Evolutionary conservation across 2,797 vertebrate genomes (phyloP), one percentile per base, ranked within the genome.

Genomic region (Mycteria americana): DNA sequence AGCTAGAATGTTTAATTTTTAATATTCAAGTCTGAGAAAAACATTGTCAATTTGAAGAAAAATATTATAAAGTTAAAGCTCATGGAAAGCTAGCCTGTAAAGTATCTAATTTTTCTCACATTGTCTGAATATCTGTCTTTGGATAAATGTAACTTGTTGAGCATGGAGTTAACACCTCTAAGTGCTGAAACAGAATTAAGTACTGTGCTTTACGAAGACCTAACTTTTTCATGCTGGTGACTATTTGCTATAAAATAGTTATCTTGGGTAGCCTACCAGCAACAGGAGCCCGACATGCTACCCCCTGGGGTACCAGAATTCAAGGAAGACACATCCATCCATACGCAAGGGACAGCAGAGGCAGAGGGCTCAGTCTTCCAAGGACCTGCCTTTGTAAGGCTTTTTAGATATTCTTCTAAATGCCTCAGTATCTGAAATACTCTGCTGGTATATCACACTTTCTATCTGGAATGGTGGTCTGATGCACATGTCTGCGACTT

Each of bases 131-230:
- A 78, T 75, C 69, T 95, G 45, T 89, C 57, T 94, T 79, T 75
- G 84, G 87, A 87, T 85, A 85, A 82, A 93, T 56, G 48, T 39
- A 88, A 92, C 72, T 88, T 87, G 68, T 89, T 95, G 63, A 93
- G 63, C 70, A 79, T 54, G 54, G 35, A 88, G 67, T 70, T 95
- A 89, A 88, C 82, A 93, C 67, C 56, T 89, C 68, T 10, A 70
- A 89, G 78, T 73, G 78, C 60, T 93, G 92, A 85, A 92, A 31
- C 64, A 85, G 85, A 94, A 92, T 94, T 79, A 94, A 72, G 74
- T n/a, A 77, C 68, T 39, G 33, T 70, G 39, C 33, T 72, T 72
- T 73, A 67, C 1, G 8, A 72, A 92, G 63, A 65, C 64, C 39
- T 59, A 83, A 69, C 24, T 45, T 85, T 85, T 81, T 85, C 62